Percentiles rank a stretch among this genome's conserved stretches.
phyloP scores from a whole-genome alignment of 2,888 invertebrate species.

The Octodonta nipae region DNA sequence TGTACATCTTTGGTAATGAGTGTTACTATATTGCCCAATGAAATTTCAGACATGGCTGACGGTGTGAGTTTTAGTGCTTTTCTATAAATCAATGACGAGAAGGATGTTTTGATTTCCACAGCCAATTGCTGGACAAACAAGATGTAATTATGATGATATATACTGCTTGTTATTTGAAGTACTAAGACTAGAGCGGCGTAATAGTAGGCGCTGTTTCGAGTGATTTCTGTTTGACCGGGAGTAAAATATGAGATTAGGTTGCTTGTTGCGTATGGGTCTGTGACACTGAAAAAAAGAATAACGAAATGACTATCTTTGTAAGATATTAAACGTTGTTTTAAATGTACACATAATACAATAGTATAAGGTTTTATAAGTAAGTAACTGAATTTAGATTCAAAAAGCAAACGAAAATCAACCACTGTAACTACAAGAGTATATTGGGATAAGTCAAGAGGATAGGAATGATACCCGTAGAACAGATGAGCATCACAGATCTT shows the following conservation, averaged over 20 bases:
- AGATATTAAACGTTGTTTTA: no score
- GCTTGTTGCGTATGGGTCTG: conserved; percentile 21
- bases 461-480: no score
- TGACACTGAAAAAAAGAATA: conserved; percentile 24
- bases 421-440: no score
- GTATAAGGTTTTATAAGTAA: no score
- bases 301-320: no score
- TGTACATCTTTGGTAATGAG: conserved; percentile 85
- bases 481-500: no score
- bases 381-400: no score
- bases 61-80: conserved; percentile 39
- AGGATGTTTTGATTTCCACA: conserved; percentile 64
- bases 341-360: no score
- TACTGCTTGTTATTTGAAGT: conserved; percentile 55
- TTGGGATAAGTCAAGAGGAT: no score
- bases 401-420: no score
- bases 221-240: conserved; percentile 18
- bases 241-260: conserved; percentile 23
- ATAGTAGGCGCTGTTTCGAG: conserved; percentile 44
- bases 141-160: conserved; percentile 64
- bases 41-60: conserved; percentile 54
- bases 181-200: conserved; percentile 59
- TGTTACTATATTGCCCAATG: conserved; percentile 63
- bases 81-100: conserved; percentile 35
- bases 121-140: conserved; percentile 53